Evolutionary conservation across 1,140 invertebrate species (phyloP).

Genomic region (Berghia stephanieae): DNA sequence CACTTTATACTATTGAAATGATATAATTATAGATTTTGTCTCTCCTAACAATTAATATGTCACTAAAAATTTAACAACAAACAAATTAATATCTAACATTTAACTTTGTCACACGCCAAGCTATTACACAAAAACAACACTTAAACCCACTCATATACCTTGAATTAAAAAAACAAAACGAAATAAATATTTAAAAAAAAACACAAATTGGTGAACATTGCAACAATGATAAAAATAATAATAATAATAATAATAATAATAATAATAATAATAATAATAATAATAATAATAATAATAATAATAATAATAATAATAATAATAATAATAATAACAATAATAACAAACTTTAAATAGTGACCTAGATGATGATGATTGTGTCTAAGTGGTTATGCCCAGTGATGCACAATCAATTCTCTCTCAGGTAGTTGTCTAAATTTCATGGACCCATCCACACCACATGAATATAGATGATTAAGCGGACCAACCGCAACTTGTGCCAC

Average conservation of each 20-base stretch:
- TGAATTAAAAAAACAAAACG: too few relatives aligned
- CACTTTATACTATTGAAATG: too few relatives aligned
- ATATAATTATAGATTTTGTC: too few relatives aligned
- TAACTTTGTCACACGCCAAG: too few relatives aligned
- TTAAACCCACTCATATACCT: too few relatives aligned
- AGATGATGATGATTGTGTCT: background rate
- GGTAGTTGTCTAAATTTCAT: slow-evolving; percentile 95
- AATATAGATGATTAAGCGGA: slow-evolving; percentile 84
- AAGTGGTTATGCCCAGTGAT: slow-evolving; percentile 46
- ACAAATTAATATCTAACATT: too few relatives aligned
- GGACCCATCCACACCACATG: slow-evolving; percentile 97
- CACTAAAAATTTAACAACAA: too few relatives aligned
- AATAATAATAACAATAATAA: background rate
- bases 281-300: background rate
- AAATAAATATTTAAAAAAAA: too few relatives aligned
- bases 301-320: background rate
- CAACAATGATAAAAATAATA: background rate
- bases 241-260: background rate
- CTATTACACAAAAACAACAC: too few relatives aligned
- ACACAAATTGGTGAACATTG: too few relatives aligned
- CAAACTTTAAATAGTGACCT: background rate
- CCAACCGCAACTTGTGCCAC: slow-evolving; percentile 95
- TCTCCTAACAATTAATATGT: too few relatives aligned
- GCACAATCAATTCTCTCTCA: slow-evolving; percentile 54
- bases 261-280: background rate